phyloP scores from a whole-genome alignment of 2,113 vertebrate genomes.

The Macquaria australasica region DNA sequence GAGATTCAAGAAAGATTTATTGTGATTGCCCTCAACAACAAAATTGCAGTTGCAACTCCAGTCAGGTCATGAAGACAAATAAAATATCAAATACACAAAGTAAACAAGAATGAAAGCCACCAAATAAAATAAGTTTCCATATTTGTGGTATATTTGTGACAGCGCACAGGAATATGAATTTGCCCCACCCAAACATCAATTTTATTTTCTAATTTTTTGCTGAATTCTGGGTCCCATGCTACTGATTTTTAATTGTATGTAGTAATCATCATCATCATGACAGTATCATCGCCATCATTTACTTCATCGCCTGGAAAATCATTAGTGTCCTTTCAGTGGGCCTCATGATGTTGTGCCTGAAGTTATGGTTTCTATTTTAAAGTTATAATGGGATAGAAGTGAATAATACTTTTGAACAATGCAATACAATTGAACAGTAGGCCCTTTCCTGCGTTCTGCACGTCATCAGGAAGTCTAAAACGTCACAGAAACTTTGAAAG shows the following conservation, averaged over 20 bases:
- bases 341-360: neutral
- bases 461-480: constrained; percentile 53
- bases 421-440: neutral
- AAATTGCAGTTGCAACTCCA: neutral
- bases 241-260: neutral
- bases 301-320: constrained; percentile 2
- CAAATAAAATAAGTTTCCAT: neutral
- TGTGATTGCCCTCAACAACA: neutral
- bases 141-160: neutral
- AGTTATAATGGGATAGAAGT: neutral
- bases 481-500: constrained; percentile 39
- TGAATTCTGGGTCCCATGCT: neutral
- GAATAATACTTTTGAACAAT: constrained; percentile 41
- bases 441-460: constrained; percentile 19
- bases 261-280: neutral
- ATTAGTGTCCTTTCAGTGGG: constrained; percentile 2
- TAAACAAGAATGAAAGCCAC: neutral
- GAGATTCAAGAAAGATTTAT: neutral
- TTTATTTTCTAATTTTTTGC: neutral
- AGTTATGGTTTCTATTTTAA: constrained; percentile 20
- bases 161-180: neutral
- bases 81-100: neutral
- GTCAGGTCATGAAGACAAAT: neutral
- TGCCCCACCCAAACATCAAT: neutral
- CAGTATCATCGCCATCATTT: neutral